Conservation (phyloP, 2,797 vertebrate species). For the Antrozous pallidus region DNA sequence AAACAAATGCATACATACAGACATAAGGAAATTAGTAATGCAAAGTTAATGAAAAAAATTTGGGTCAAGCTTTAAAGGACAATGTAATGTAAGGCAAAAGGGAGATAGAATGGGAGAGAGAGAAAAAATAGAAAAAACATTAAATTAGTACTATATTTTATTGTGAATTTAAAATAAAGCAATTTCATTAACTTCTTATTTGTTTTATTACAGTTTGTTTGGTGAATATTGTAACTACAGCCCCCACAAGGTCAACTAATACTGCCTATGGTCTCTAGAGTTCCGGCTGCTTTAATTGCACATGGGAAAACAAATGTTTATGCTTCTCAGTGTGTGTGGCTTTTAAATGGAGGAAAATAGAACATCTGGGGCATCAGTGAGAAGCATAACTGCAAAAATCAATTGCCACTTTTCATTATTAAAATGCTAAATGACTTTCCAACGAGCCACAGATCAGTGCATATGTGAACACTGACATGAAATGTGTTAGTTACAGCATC, state of each 20-base stretch:
- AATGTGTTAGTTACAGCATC: not conserved
- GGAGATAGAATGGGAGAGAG: not conserved
- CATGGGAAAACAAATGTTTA: slow-evolving; percentile 41
- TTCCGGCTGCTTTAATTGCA: slow-evolving; percentile 28
- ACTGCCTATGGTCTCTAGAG: slow-evolving; percentile 39
- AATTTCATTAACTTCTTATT: slow-evolving; percentile 42
- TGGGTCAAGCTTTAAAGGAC: not conserved
- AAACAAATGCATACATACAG: not conserved
- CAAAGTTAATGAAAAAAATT: not conserved
- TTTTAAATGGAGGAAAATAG: not conserved
- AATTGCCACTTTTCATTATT: slow-evolving; percentile 19
- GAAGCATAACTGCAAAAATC: slow-evolving; percentile 27
- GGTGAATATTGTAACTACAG: slow-evolving; percentile 12
- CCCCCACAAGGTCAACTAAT: slow-evolving; percentile 52
- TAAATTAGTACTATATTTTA: slow-evolving; percentile 30
- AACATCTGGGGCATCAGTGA: slow-evolving; percentile 24
- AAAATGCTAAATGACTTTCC: slow-evolving; percentile 1
- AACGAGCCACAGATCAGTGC: not conserved
- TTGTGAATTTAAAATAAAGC: slow-evolving; percentile 30
- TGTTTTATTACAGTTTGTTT: slow-evolving; percentile 25
- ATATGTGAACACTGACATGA: not conserved
- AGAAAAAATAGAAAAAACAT: not conserved
- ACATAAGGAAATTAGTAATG: not conserved
- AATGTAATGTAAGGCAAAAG: not conserved
- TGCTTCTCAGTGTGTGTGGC: not conserved